These are phyloP conservation scores for Rhineura floridana DNA, from an alignment of 2,113 vertebrate species.

Conservation along the genomic window DNA sequence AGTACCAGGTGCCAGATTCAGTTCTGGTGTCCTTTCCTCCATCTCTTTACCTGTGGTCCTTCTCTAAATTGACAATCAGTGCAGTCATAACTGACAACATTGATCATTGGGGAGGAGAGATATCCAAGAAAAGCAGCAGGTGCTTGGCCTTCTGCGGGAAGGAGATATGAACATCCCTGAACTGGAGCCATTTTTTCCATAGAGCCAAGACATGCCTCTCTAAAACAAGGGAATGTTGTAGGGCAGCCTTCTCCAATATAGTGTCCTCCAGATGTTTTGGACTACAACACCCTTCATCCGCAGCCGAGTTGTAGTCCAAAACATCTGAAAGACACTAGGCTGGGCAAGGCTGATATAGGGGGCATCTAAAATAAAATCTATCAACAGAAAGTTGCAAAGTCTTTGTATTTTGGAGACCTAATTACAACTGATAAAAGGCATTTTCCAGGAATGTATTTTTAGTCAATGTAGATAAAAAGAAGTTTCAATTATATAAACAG, in stretches of 20 bases:
- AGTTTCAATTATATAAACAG: constrained; percentile 40
- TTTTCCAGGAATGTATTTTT: constrained; percentile 28
- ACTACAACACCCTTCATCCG: too few species aligned
- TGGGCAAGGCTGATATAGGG: too few species aligned
- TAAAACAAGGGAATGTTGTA: not conserved
- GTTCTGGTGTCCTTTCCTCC: not conserved
- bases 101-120: too few species aligned
- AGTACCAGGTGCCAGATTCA: not conserved
- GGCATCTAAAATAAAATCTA: constrained; percentile 7
- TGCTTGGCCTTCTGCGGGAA: not conserved
- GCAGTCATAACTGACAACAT: not conserved
- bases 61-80: too few species aligned
- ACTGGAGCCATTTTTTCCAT: not conserved
- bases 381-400: constrained; percentile 26
- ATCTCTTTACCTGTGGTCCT: not conserved
- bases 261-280: too few species aligned
- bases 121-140: not conserved
- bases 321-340: too few species aligned
- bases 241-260: not conserved
- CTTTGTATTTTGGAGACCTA: constrained; percentile 35
- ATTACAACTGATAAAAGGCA: constrained; percentile 42
- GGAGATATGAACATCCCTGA: not conserved
- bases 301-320: too few species aligned
- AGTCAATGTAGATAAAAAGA: constrained; percentile 25
- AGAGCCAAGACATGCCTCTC: not conserved